Evolutionary conservation across 2,888 invertebrate species (phyloP), one percentile per base, ranked within the genome.

Genomic region (Drosophila colorata): DNA sequence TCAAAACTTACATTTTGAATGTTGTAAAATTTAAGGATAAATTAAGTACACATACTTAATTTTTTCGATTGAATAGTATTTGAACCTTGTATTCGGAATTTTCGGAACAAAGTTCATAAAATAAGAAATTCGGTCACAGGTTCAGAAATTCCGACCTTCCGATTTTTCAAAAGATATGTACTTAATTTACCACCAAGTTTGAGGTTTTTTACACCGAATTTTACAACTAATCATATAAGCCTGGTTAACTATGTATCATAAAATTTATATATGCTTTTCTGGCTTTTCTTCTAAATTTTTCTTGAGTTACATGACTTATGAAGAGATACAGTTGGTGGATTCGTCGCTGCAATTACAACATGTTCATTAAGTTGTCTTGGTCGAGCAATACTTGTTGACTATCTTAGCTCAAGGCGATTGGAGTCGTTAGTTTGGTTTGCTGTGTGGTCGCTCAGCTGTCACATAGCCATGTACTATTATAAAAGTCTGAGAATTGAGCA

Each of bases 321-420:
- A 33, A 4, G 1, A 31, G 33, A 33, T 13, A 33, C 33, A 13
- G 13, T 33, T 33, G 11, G 33, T 33, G 33, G 33, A 33, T 33
- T 33, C 37, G 43, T 33, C 33, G 11, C 53, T 13, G 57, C 61
- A 71, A 72, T 72, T 72, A 58, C 61, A 71, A 61, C 61, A 55
- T 61, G 67, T 58, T 72, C 67, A 71, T 71, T 72, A 71, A 71
- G 57, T 58, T 57, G 72, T 72, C 60, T 57, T 67, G 66, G 33
- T 53, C 43, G 43, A 43, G 23, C 33, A 43, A 69, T 53, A 57
- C 43, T 49, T 69, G 49, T 70, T 69, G 53, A 70, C 69, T 64
- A 53, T 55, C 64, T 40, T 3, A 46, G 14, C 25, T 57, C 70
- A 70, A 70, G 69, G 70, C 46, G 6, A 63, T 47, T 20, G 38